Evolutionary conservation across 2,797 vertebrate genomes (phyloP).

Genomic region (Pampus argenteus): DNA sequence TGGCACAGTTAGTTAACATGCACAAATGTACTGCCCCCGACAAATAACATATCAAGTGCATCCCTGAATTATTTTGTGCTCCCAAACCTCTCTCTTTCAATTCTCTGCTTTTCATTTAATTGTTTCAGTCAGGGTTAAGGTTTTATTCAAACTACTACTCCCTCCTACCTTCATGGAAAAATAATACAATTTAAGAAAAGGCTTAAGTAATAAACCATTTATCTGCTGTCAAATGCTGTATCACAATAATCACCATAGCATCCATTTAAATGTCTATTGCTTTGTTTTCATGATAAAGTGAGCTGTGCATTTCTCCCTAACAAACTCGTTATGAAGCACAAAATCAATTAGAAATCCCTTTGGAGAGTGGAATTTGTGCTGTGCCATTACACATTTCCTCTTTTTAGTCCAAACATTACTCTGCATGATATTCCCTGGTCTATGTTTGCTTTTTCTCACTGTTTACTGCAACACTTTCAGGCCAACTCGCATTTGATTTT

Average conservation of each 20-base stretch:
- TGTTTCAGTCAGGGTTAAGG: constrained; percentile 72
- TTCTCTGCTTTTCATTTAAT: constrained; percentile 70
- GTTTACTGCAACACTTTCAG: constrained; percentile 84
- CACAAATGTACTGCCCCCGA: constrained; percentile 79
- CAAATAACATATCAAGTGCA: constrained; percentile 83
- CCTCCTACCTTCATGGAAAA: constrained; percentile 51
- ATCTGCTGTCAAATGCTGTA: constrained; percentile 59
- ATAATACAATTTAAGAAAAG: constrained; percentile 60
- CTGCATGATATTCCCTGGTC: constrained; percentile 79
- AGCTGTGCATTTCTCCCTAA: constrained; percentile 68
- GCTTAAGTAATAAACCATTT: constrained; percentile 59
- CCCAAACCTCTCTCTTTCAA: constrained; percentile 69
- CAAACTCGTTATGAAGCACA: constrained; percentile 75
- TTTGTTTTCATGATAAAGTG: constrained; percentile 70
- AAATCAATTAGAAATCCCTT: constrained; percentile 79
- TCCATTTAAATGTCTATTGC: constrained; percentile 62
- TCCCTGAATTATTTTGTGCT: constrained; percentile 67
- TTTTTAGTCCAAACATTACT: constrained; percentile 77
- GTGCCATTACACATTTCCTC: constrained; percentile 74
- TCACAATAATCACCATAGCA: constrained; percentile 65
- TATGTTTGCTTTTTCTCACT: constrained; percentile 78
- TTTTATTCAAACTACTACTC: constrained; percentile 57
- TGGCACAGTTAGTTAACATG: constrained; percentile 85
- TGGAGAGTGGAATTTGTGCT: constrained; percentile 67
- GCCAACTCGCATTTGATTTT: constrained; percentile 81